Base-by-base conservation (phyloP, 1,140 invertebrate genomes). In the Lasioglossum baleicum region DNA sequence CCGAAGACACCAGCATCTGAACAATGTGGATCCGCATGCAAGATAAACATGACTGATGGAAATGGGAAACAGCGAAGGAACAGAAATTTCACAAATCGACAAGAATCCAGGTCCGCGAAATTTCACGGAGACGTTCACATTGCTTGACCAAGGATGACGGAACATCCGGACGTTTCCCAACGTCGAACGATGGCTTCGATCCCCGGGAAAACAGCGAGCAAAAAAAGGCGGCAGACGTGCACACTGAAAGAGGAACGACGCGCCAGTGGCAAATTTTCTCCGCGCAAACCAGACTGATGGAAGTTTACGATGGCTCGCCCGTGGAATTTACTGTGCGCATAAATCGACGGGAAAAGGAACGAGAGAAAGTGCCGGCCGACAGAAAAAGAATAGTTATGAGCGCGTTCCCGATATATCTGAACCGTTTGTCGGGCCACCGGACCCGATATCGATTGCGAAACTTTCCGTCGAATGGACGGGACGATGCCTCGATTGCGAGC, bases 321-420 rank as follows among this genome's bases (percentile, higher is more conserved):
- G 53, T 61, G 51, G 79, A 85, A 83, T 85, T 85, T 85, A 85
- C 78, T 48, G 44, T 4, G 5, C 26, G 42, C 22, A 53, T 61
- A 81, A 72, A 70, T 74, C 26, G 73, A 44, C 53, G 68, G 51
- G 15, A 69, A 17, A 61, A 20, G 60, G 6, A 13, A 22, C 53
- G 42, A 35, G 40, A 22, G n/a, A 20, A 69, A 69, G 65, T 26
- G 31, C 15, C 22, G 22, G 35, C 17, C 56, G 56, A n/a, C 17
- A n/a, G 56, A n/a, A 7, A 58, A 58, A 58, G 63, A 77, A 78
- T 64, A 64, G 60, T 78, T 78, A 78, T 68, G 69, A 72, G 48
- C 20, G 60, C 15, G 26, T 53, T 53, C 44, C 42, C 69, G 60
- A 73, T 64, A 73, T 64, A 70, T 61, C 44, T 15, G 56, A 61